Conservation (phyloP, 2,888 invertebrate species). For the Caradrina clavipalpis region DNA sequence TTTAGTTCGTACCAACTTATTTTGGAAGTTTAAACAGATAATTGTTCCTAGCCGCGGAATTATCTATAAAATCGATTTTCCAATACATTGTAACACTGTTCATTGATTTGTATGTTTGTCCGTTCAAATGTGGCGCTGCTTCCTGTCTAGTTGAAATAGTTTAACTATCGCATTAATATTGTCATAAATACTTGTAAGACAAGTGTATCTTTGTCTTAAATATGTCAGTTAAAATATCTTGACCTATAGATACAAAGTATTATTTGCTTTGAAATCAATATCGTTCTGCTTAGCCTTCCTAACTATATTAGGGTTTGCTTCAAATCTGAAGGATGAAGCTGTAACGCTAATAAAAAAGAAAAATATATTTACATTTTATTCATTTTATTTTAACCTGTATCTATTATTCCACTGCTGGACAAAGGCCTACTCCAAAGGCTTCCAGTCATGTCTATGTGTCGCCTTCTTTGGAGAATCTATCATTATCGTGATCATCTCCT, state of each 20-base stretch:
- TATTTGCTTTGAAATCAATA: background rate
- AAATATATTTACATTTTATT: too few relatives aligned
- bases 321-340: too few relatives aligned
- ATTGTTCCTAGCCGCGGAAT: too few relatives aligned
- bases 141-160: conserved; percentile 28
- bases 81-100: conserved; percentile 3
- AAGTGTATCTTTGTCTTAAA: conserved; percentile 16
- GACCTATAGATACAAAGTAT: conserved; percentile 28
- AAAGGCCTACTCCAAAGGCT: too few relatives aligned
- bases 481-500: too few relatives aligned
- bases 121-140: background rate
- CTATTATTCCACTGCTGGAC: background rate
- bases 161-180: conserved; percentile 38
- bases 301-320: too few relatives aligned
- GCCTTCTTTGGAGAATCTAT: too few relatives aligned
- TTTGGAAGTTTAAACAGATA: too few relatives aligned
- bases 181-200: conserved; percentile 26
- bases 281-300: background rate
- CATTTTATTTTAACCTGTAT: background rate
- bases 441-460: too few relatives aligned
- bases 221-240: background rate
- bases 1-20: too few relatives aligned
- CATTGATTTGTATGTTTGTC: conserved; percentile 8
- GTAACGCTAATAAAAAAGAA: too few relatives aligned
- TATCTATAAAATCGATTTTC: background rate